Conservation (phyloP, 2,113 vertebrate species). For the Bubo blakistoni region DNA sequence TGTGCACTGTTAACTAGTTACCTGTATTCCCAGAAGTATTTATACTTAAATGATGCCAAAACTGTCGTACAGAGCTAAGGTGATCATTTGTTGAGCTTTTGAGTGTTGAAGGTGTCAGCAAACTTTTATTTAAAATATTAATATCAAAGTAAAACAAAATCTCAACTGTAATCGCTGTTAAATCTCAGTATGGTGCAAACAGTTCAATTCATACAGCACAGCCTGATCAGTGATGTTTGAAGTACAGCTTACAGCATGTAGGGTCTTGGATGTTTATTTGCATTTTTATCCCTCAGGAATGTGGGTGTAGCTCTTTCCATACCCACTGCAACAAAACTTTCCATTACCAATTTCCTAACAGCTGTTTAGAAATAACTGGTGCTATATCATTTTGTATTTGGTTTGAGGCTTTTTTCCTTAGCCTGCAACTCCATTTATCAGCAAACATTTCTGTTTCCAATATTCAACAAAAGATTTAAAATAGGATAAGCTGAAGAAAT, state of each 20-base stretch:
- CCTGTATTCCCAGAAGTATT: neutral
- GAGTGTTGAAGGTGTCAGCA: neutral
- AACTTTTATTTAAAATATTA: neutral
- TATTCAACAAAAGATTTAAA: neutral
- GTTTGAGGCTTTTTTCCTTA: neutral
- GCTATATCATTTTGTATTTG: neutral
- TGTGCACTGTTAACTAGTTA: neutral
- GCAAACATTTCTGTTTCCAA: neutral
- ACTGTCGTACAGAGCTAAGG: neutral
- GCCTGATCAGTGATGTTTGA: neutral
- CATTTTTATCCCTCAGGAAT: slow-evolving; percentile 5
- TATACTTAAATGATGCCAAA: neutral
- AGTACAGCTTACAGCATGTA: neutral
- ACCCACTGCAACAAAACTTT: neutral
- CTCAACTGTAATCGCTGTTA: neutral
- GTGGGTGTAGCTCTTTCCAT: slow-evolving; percentile 12
- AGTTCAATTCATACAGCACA: neutral
- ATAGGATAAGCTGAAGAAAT: neutral
- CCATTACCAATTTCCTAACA: slow-evolving; percentile 23
- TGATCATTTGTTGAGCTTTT: neutral
- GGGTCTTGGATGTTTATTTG: neutral
- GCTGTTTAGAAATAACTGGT: neutral
- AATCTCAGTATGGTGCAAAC: fast-evolving
- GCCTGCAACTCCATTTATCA: neutral
- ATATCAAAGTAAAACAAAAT: neutral